A percentile compares a stretch with the other conserved stretches of the same genome.
Evolutionary conservation across 1,140 invertebrate species (phyloP).

Genomic region (Ceratosolen fusciceps): DNA sequence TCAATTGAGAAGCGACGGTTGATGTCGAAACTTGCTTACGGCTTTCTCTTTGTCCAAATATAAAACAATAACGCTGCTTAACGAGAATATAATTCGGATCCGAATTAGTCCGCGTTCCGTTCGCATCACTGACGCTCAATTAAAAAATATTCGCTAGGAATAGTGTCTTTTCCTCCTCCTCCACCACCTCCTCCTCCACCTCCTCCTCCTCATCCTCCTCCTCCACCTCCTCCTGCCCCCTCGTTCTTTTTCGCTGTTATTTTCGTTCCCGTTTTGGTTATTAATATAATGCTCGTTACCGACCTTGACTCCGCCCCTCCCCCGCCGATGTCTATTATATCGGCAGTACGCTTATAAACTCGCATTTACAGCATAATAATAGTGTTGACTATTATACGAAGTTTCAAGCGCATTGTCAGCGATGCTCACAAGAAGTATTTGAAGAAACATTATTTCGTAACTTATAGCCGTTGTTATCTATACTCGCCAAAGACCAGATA

Average conservation of each 20-base stretch:
- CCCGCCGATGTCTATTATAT: neutral
- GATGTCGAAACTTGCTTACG: neutral
- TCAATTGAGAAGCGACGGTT: neutral
- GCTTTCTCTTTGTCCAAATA: neutral
- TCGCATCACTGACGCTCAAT: too few species aligned
- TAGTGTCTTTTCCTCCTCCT: too few species aligned
- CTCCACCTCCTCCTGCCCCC: too few species aligned
- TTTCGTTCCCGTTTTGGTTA: neutral
- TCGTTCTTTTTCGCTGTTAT: too few species aligned
- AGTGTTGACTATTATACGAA: conserved; percentile 1
- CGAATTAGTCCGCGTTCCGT: too few species aligned
- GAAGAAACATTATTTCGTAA: neutral
- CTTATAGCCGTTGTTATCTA: neutral
- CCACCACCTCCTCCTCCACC: too few species aligned
- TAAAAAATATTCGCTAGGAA: too few species aligned
- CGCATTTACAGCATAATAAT: neutral
- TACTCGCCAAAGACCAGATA: neutral
- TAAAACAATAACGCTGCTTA: neutral
- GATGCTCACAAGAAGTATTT: neutral
- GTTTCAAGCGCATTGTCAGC: neutral
- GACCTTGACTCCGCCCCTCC: neutral
- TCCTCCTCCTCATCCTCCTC: too few species aligned
- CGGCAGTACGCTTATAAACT: neutral
- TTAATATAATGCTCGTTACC: neutral
- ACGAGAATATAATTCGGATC: neutral